phyloP scores from a whole-genome alignment of 2,113 vertebrate genomes.

The Eubucco bourcierii region DNA sequence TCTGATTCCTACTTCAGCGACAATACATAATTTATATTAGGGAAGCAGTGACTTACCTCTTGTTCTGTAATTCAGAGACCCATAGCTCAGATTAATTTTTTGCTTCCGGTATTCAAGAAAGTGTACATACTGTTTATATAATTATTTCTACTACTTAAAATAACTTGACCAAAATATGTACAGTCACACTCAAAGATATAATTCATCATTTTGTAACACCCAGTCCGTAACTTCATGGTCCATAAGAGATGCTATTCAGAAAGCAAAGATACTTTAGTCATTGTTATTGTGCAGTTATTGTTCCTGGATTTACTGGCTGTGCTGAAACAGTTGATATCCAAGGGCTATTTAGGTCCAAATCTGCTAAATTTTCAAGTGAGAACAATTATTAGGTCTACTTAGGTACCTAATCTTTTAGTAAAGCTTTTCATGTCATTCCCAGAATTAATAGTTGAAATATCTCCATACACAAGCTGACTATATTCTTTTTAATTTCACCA shows the following conservation, averaged over 20 bases:
- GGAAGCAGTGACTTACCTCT: not conserved
- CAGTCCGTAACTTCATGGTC: slow-evolving; percentile 14
- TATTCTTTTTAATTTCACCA: not conserved
- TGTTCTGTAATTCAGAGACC: not conserved
- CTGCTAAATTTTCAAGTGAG: not conserved
- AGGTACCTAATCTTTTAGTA: not conserved
- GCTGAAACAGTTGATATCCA: not conserved
- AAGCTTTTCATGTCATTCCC: not conserved
- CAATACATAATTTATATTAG: not conserved
- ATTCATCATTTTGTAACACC: not conserved
- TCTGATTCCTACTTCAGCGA: not conserved
- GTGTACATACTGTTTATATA: not conserved
- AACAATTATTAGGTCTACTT: not conserved
- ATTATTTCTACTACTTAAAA: not conserved
- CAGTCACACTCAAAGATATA: not conserved
- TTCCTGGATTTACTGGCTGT: not conserved
- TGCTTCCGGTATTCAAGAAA: not conserved
- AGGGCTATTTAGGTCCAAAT: not conserved
- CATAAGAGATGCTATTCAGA: slow-evolving; percentile 26
- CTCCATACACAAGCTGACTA: not conserved
- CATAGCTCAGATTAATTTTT: not conserved
- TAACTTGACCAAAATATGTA: not conserved
- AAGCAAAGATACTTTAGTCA: slow-evolving; percentile 17
- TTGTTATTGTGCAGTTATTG: not conserved
- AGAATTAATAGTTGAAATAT: not conserved